These are phyloP conservation scores for Ctenoplectra terminalis DNA, from an alignment of 1,140 invertebrate species.

Conservation along the genomic window DNA sequence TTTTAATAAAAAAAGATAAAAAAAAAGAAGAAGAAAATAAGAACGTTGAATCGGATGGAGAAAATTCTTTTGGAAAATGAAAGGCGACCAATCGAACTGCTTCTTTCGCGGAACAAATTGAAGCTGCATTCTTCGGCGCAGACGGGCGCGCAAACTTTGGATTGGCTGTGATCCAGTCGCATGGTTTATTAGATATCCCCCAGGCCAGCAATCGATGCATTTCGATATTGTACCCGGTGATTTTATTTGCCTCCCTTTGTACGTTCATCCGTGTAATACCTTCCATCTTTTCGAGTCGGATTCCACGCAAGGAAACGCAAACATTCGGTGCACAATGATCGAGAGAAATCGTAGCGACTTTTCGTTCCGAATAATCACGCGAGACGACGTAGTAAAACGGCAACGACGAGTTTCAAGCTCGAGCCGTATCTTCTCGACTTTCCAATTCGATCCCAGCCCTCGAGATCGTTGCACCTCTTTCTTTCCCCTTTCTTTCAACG, in stretches of 20 bases:
- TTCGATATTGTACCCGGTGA: constrained; percentile 60
- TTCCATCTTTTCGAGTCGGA: background rate
- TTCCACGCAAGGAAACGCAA: background rate
- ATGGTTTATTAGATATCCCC: constrained; percentile 72
- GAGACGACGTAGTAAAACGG: background rate
- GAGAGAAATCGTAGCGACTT: background rate
- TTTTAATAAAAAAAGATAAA: background rate
- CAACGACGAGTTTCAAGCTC: background rate
- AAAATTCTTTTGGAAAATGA: constrained; percentile 24
- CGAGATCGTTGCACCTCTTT: background rate
- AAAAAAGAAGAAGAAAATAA: no score
- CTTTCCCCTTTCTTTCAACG: background rate
- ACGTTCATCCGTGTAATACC: constrained; percentile 37
- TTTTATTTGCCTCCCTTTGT: constrained; percentile 49
- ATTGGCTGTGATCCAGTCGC: constrained; percentile 72
- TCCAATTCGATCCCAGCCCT: background rate
- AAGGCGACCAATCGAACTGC: constrained; percentile 39
- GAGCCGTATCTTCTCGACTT: constrained; percentile 13
- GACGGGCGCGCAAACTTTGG: constrained; percentile 64
- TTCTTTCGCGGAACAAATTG: constrained; percentile 46
- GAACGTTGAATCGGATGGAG: no score
- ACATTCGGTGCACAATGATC: background rate
- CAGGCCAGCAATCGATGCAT: constrained; percentile 64
- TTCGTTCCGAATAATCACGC: background rate
- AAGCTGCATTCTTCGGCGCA: constrained; percentile 50